Evolutionary conservation across 1,140 invertebrate genomes (phyloP).

Genomic region (Drosophila kepulauana): DNA sequence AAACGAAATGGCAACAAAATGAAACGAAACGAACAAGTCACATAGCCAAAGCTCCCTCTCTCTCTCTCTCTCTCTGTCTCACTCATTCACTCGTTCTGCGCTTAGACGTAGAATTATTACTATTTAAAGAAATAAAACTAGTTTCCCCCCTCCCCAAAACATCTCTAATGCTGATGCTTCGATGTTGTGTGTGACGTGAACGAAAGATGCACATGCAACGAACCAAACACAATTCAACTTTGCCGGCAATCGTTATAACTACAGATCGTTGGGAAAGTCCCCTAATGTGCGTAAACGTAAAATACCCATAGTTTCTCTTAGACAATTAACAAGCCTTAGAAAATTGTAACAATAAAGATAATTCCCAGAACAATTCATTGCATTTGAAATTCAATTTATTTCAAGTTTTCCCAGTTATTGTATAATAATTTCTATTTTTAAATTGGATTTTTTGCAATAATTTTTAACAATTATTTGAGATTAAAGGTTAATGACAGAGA

Average conservation of each 20-base stretch:
- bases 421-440: neutral
- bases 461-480: neutral
- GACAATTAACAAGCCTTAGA: constrained; percentile 1
- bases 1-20: constrained; percentile 23
- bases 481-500: no score
- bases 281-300: constrained; percentile 4
- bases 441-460: neutral
- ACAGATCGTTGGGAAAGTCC: constrained; percentile 27
- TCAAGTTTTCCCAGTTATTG: neutral
- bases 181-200: constrained; percentile 11
- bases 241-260: constrained; percentile 21
- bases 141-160: constrained; percentile 46
- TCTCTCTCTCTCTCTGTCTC: constrained; percentile 9
- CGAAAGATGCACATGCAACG: constrained; percentile 60
- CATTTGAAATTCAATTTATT: neutral
- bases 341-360: constrained; percentile 5
- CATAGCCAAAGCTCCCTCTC: constrained; percentile 22
- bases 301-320: neutral
- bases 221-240: constrained; percentile 48
- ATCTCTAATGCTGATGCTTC: neutral
- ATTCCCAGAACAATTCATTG: neutral
- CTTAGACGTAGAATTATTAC: constrained; percentile 69
- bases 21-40: constrained; percentile 46
- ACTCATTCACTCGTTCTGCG: constrained; percentile 9
- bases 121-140: constrained; percentile 70